Conservation (phyloP, 2,797 vertebrate species). For the Zalophus californianus region DNA sequence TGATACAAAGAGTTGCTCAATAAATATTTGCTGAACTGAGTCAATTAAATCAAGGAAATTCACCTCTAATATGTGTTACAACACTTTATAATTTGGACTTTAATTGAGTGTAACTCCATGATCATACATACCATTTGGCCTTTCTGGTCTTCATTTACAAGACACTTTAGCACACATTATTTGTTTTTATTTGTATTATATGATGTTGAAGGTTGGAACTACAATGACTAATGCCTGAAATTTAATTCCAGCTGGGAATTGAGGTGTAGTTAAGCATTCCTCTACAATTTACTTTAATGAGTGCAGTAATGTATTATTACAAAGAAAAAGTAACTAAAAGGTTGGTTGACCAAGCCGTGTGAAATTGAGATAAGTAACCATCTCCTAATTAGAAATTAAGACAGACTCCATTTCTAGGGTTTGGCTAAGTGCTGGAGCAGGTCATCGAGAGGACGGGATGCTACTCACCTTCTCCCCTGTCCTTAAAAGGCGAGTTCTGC, state of each 20-base stretch:
- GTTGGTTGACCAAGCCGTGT: neutral
- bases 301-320: neutral
- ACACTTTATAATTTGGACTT: neutral
- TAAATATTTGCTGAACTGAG: slow-evolving; percentile 42
- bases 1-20: slow-evolving; percentile 10
- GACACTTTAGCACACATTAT: neutral
- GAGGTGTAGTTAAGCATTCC: neutral
- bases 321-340: slow-evolving; percentile 36
- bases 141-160: neutral
- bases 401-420: neutral
- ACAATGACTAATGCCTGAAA: neutral
- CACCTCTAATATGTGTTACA: neutral
- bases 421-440: neutral
- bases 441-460: neutral
- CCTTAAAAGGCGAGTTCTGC: neutral
- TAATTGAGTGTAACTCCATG: neutral
- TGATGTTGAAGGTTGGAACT: neutral
- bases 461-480: accelerated
- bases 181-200: neutral
- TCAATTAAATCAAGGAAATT: slow-evolving; percentile 39
- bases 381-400: neutral
- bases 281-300: slow-evolving; percentile 54
- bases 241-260: neutral
- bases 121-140: neutral
- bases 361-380: neutral